These are phyloP conservation scores for Ranitomeya imitator DNA, from an alignment of 2,113 vertebrate genomes.

Conservation along the genomic window DNA sequence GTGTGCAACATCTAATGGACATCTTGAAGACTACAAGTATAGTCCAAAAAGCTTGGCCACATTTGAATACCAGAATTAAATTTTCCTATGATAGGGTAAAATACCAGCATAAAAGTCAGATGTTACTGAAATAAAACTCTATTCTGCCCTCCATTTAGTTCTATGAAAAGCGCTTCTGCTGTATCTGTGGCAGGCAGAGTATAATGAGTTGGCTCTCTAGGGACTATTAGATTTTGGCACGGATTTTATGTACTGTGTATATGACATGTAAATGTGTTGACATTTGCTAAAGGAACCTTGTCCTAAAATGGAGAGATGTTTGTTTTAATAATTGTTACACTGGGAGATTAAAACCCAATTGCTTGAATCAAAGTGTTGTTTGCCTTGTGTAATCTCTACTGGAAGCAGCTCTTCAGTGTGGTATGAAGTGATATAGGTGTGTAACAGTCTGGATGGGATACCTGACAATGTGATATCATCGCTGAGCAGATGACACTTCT, in stretches of 20 bases:
- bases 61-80: background rate
- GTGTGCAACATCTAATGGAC: too few relatives aligned
- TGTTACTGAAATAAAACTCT: background rate
- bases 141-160: conserved; percentile 18
- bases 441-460: background rate
- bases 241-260: conserved; percentile 45
- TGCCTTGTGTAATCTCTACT: conserved; percentile 6
- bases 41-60: too few relatives aligned
- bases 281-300: conserved; percentile 53
- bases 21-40: too few relatives aligned
- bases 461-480: background rate
- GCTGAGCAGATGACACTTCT: background rate
- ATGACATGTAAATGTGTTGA: conserved; percentile 54
- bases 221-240: conserved; percentile 52
- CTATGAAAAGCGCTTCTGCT: conserved; percentile 27
- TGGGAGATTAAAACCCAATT: conserved; percentile 53
- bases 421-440: background rate
- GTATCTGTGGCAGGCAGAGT: conserved; percentile 7
- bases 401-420: background rate
- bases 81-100: background rate
- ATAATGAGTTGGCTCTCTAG: conserved; percentile 40
- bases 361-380: conserved; percentile 46
- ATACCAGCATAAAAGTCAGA: background rate
- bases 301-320: conserved; percentile 47
- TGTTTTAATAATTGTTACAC: conserved; percentile 55